Base-by-base conservation (phyloP, 2,113 vertebrate genomes). In the Percina caprodes region DNA sequence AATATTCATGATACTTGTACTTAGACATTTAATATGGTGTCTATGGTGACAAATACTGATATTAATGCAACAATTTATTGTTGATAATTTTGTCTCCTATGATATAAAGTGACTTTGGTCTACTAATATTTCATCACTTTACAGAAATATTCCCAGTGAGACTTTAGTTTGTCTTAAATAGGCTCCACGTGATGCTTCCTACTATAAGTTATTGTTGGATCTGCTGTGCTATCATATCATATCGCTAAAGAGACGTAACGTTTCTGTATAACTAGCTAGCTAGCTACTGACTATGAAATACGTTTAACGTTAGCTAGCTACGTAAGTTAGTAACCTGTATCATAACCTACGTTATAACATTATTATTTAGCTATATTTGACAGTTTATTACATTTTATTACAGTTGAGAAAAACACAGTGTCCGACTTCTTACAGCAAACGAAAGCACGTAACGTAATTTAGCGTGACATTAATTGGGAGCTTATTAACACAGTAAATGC, bases 401-500 rank as follows among this genome's bases (percentile, higher is more conserved):
- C 5, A 11, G 1, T n/a, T 1, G 21, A 18, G 24, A 15, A 46
- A 26, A 61, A 4, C 39, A 35, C 19, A 3, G 30, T 10, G n/a
- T 59, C 26, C 26, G 4, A 42, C 68, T 46, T 67, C 24, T 71
- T 3, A 61, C 45, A 7, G 19, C 9, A 42, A 52, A 69, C 10
- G 18, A 71, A 24, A 86, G 49, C 35, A 5, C 18, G 35, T 52
- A 60, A 4, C 18, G 26, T 56, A 56, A 77, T 70, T 79, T 66
- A 42, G 6, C 59, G 3, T 45, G 84, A 52, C 74, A 59, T 51
- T 62, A 86, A 77, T 51, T 65, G 69, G 21, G 45, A 91, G 74
- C 87, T 74, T n/a, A 56, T 88, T 84, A 83, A 79, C 67, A n/a
- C 61, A 8, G 60, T 74, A 65, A 89, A 90, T 79, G 78, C 85